phyloP scores from a whole-genome alignment of 2,888 invertebrate genomes.

The Tanypteryx hageni region DNA sequence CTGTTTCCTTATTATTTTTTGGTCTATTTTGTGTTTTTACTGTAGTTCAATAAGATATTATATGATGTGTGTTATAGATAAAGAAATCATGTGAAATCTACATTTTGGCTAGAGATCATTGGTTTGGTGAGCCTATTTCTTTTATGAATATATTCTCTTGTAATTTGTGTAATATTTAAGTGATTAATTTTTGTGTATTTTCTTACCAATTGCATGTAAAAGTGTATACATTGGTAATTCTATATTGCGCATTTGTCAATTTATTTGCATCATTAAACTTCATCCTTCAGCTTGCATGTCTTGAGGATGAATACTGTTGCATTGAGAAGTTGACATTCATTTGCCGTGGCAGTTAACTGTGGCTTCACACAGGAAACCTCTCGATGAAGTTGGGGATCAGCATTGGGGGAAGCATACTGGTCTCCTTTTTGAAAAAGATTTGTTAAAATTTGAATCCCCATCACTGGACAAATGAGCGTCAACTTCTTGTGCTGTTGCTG shows the following conservation, averaged over 20 bases:
- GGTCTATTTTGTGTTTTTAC: not conserved
- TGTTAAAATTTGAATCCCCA: slow-evolving; percentile 50
- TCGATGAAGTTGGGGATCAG: slow-evolving; percentile 46
- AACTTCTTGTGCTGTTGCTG: slow-evolving; percentile 83
- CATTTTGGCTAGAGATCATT: not conserved
- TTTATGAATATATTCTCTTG: slow-evolving; percentile 31
- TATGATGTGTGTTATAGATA: slow-evolving; percentile 51
- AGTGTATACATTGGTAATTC: slow-evolving; percentile 52
- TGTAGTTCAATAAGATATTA: slow-evolving; percentile 29
- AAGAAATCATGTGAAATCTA: not conserved
- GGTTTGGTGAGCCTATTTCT: slow-evolving; percentile 36
- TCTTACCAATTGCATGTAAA: slow-evolving; percentile 50
- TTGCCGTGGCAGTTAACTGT: slow-evolving; percentile 71
- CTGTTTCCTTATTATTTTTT: slow-evolving; percentile 32
- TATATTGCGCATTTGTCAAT: slow-evolving; percentile 54
- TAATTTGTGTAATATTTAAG: slow-evolving; percentile 44
- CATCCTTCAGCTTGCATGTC: slow-evolving; percentile 57
- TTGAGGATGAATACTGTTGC: slow-evolving; percentile 57
- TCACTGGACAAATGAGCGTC: slow-evolving; percentile 84
- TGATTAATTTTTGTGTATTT: slow-evolving; percentile 59
- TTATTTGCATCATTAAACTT: slow-evolving; percentile 57
- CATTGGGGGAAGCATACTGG: slow-evolving; percentile 64
- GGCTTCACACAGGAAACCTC: slow-evolving; percentile 55
- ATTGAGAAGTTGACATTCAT: slow-evolving; percentile 97
- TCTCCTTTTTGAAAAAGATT: slow-evolving; percentile 49